A percentile compares a stretch with the other conserved stretches of the same genome.
Evolutionary conservation across 2,113 vertebrate species (phyloP).

Genomic region (Corvus cornix): DNA sequence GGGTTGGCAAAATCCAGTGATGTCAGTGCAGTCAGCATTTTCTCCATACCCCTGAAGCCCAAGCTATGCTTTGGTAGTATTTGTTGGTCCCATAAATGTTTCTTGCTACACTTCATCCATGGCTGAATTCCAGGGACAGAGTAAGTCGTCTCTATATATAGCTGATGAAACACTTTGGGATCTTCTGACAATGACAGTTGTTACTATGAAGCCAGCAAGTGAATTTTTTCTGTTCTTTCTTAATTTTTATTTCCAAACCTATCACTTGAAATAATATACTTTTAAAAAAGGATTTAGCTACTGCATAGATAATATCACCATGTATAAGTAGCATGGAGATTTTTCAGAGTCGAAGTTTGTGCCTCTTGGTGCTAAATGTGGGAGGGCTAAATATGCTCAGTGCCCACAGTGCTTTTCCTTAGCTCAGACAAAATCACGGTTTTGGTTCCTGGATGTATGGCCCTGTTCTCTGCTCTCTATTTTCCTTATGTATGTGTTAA

Average conservation of each 20-base stretch:
- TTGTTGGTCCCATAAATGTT: slow-evolving; percentile 55
- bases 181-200: slow-evolving; percentile 30
- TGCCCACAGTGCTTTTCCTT: not conserved
- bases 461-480: not conserved
- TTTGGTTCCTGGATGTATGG: not conserved
- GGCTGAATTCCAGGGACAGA: slow-evolving; percentile 45
- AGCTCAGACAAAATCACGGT: not conserved
- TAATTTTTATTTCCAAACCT: not conserved
- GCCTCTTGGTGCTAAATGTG: not conserved
- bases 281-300: not conserved
- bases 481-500: not conserved
- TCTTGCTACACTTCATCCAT: slow-evolving; percentile 49
- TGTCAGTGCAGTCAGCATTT: slow-evolving; percentile 44
- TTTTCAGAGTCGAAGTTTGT: not conserved
- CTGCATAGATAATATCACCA: not conserved
- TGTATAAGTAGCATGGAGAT: not conserved
- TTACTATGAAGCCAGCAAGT: not conserved
- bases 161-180: not conserved
- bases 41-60: slow-evolving; percentile 31
- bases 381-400: not conserved
- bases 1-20: not conserved
- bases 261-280: not conserved
- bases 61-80: slow-evolving; percentile 48
- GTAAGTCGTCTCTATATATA: slow-evolving; percentile 37
- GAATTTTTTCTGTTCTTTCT: not conserved